These are phyloP conservation scores for Drosophila helvetica DNA, from an alignment of 2,888 invertebrate genomes.

Conservation along the genomic window DNA sequence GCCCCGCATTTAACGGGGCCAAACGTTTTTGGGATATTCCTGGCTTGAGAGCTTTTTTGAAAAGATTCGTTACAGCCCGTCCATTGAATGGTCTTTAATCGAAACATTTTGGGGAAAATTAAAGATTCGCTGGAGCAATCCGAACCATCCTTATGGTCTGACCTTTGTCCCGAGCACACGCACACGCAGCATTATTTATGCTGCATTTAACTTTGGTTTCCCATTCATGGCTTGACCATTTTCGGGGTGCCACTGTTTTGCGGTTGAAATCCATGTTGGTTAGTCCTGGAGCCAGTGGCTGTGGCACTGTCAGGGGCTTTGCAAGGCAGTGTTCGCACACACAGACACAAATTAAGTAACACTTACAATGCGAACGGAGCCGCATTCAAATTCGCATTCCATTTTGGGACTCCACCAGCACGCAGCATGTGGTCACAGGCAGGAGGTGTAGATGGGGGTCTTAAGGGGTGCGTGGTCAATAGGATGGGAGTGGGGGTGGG, in stretches of 20 bases:
- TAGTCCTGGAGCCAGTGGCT: conserved; percentile 16
- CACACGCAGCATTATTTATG: conserved; percentile 77
- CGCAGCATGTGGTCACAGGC: conserved; percentile 56
- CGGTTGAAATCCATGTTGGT: conserved; percentile 66
- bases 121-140: neutral
- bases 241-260: conserved; percentile 70
- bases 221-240: neutral
- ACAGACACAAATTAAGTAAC: conserved; percentile 76
- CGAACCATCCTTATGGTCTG: conserved; percentile 4
- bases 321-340: neutral
- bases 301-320: neutral
- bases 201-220: conserved; percentile 79
- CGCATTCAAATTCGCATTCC: conserved; percentile 63
- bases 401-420: conserved; percentile 59
- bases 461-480: neutral
- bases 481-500: neutral
- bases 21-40: too few relatives aligned
- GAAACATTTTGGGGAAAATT: neutral
- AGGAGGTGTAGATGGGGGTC: neutral
- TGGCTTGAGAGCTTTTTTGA: too few relatives aligned
- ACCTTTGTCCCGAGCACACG: conserved; percentile 50
- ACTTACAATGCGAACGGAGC: conserved; percentile 63
- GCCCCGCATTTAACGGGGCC: too few relatives aligned
- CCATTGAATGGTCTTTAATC: too few relatives aligned
- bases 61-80: too few relatives aligned